Evolutionary conservation across 2,113 vertebrate genomes (phyloP).

Genomic region (Daubentonia madagascariensis): DNA sequence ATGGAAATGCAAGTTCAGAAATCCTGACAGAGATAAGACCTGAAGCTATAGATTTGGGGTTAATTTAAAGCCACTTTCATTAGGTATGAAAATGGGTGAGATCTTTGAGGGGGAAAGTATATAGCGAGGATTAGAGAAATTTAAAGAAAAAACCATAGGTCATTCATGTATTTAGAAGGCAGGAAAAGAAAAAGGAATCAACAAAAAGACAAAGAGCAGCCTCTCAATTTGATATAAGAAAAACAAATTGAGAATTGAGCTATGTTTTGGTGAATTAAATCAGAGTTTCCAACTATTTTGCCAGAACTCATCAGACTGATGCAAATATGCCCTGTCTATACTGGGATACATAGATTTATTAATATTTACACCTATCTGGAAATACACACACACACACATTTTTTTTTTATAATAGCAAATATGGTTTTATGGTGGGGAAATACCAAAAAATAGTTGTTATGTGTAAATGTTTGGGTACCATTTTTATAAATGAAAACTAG

Average conservation of each 20-base stretch:
- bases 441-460: neutral
- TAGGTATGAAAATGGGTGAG: neutral
- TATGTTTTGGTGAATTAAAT: neutral
- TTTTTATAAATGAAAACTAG: constrained; percentile 1
- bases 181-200: neutral
- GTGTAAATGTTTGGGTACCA: neutral
- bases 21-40: neutral
- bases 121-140: neutral
- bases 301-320: neutral
- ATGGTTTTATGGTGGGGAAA: neutral
- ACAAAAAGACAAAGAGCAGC: neutral
- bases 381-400: neutral
- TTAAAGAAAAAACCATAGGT: neutral
- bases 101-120: neutral
- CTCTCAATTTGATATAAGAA: neutral
- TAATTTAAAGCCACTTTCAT: constrained; percentile 7
- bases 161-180: neutral
- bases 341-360: neutral
- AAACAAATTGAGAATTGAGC: neutral
- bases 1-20: constrained; percentile 33
- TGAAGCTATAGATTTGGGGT: neutral
- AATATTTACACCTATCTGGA: neutral
- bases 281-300: neutral
- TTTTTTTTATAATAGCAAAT: neutral
- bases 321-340: neutral